These are phyloP conservation scores for Acleris sparsana DNA, from an alignment of 2,888 invertebrate species.

Conservation along the genomic window DNA sequence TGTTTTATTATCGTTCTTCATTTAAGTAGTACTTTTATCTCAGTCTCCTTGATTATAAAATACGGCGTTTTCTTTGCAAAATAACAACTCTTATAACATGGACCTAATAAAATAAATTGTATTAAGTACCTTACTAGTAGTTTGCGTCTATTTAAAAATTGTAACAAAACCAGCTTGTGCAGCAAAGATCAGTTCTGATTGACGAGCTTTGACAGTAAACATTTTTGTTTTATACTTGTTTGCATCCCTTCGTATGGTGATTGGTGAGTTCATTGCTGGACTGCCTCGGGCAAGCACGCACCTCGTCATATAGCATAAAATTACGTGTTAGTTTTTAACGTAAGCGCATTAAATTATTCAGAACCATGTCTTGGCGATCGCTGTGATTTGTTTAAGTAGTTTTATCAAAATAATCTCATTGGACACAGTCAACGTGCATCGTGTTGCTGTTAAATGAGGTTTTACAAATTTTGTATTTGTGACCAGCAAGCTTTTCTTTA, in stretches of 20 bases:
- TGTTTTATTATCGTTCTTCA: conserved; percentile 28
- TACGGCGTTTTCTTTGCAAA: conserved; percentile 1
- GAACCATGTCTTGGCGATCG: too few relatives aligned
- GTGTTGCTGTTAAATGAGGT: too few relatives aligned
- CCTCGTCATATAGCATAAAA: neutral
- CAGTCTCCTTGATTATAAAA: conserved; percentile 18
- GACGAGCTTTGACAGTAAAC: conserved; percentile 19
- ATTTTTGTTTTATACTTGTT: conserved; percentile 17
- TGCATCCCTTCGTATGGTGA: conserved; percentile 10
- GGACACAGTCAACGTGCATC: neutral
- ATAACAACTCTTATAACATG: neutral
- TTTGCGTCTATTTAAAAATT: conserved; percentile 9
- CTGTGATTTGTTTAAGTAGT: too few relatives aligned
- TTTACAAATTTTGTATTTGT: too few relatives aligned
- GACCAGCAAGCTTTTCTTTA: too few relatives aligned
- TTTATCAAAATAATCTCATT: neutral
- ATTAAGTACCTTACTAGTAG: neutral
- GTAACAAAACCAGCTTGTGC: too few relatives aligned
- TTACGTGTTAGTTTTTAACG: neutral
- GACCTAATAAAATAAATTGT: too few relatives aligned
- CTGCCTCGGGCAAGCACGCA: conserved; percentile 6
- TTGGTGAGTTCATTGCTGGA: conserved; percentile 1
- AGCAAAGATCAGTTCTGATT: conserved; percentile 14
- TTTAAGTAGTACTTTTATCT: conserved; percentile 23
- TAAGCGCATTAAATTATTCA: too few relatives aligned